Conservation (phyloP, 1,140 invertebrate species). For the Cheumatopsyche charites region DNA sequence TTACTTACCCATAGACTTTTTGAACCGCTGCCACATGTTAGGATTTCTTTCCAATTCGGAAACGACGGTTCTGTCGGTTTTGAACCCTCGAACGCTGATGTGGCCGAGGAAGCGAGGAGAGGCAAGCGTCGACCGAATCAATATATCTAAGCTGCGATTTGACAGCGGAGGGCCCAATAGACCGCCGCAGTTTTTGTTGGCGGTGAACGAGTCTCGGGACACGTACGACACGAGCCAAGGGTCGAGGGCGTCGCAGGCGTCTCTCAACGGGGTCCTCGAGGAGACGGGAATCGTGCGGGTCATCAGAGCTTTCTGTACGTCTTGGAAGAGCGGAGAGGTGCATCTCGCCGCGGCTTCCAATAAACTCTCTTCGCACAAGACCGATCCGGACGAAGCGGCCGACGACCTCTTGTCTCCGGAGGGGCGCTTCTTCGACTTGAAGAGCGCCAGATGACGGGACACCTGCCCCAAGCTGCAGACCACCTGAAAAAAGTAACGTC, state of each 20-base stretch:
- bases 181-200: slow-evolving; percentile 55
- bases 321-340: slow-evolving; percentile 56
- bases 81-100: slow-evolving; percentile 71
- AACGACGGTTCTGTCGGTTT: slow-evolving; percentile 73
- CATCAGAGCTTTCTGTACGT: slow-evolving; percentile 54
- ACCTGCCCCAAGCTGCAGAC: slow-evolving; percentile 60
- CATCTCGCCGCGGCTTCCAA: slow-evolving; percentile 56
- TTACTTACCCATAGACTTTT: slow-evolving; percentile 63
- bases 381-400: slow-evolving; percentile 47
- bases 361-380: slow-evolving; percentile 55
- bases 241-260: slow-evolving; percentile 11
- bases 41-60: slow-evolving; percentile 74
- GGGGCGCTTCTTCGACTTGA: slow-evolving; percentile 57
- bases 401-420: slow-evolving; percentile 51
- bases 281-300: slow-evolving; percentile 45
- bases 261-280: slow-evolving; percentile 32
- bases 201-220: slow-evolving; percentile 55
- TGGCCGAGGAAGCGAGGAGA: slow-evolving; percentile 50
- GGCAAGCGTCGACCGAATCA: background rate
- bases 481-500: slow-evolving; percentile 54
- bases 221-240: slow-evolving; percentile 55
- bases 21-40: slow-evolving; percentile 64
- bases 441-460: slow-evolving; percentile 57
- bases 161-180: slow-evolving; percentile 2
- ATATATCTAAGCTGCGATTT: background rate